These are phyloP conservation scores for Misgurnus mizolepis DNA, from an alignment of 2,113 vertebrate species.

Conservation along the genomic window DNA sequence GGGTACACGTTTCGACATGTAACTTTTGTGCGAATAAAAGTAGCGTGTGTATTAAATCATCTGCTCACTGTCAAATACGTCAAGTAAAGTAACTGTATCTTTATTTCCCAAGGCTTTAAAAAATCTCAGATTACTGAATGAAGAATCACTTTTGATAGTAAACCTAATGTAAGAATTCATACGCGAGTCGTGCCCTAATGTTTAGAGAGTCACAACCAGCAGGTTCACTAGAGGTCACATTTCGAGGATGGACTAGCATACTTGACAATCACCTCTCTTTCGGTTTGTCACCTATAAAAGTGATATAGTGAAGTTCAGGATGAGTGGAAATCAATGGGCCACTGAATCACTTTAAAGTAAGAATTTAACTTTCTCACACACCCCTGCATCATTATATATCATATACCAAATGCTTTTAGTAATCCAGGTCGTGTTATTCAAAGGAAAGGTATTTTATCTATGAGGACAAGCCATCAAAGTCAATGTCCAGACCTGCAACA, in stretches of 20 bases:
- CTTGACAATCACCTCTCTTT: neutral
- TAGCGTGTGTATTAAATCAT: neutral
- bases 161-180: neutral
- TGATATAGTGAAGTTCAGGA: neutral
- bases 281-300: neutral
- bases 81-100: neutral
- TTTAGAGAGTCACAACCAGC: too few relatives aligned
- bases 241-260: too few relatives aligned
- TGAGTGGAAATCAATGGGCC: neutral
- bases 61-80: conserved; percentile 3
- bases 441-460: neutral
- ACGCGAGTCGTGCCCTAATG: too few relatives aligned
- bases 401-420: neutral
- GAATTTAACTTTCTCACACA: too few relatives aligned
- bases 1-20: neutral
- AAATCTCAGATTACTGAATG: neutral
- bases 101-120: neutral
- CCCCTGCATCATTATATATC: neutral
- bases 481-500: conserved; percentile 34
- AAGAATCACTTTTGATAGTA: neutral
- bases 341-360: neutral
- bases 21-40: neutral
- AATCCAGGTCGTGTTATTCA: neutral
- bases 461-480: neutral
- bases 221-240: too few relatives aligned